Conservation (phyloP, 2,797 vertebrate species). For the Syngnathus acus region DNA sequence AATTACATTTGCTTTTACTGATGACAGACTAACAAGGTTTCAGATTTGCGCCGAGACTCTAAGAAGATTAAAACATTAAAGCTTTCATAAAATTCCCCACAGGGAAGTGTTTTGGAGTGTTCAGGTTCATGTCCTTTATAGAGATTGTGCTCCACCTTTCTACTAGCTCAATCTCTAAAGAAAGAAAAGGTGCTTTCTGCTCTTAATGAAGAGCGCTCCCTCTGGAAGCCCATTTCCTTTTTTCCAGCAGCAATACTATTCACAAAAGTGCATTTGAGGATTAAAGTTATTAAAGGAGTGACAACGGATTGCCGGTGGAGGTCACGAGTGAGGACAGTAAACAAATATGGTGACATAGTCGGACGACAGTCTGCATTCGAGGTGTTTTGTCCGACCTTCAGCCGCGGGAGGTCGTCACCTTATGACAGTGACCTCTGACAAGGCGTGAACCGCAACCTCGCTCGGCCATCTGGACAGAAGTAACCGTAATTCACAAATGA, state of each 20-base stretch:
- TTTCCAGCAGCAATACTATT: conserved; percentile 20
- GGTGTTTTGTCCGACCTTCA: conserved; percentile 11
- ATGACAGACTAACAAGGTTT: conserved; percentile 11
- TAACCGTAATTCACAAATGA: conserved; percentile 20
- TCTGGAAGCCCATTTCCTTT: conserved; percentile 42
- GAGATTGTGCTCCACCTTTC: conserved; percentile 29
- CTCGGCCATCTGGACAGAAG: conserved; percentile 25
- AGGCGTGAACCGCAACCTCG: conserved; percentile 30
- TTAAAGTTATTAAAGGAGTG: conserved; percentile 54
- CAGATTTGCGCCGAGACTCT: conserved; percentile 14
- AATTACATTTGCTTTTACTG: conserved; percentile 9
- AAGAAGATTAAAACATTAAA: conserved; percentile 27
- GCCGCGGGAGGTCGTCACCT: conserved; percentile 17
- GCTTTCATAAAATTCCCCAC: conserved; percentile 22
- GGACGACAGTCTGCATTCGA: conserved; percentile 1
- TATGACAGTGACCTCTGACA: conserved; percentile 18
- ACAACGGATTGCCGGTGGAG: conserved; percentile 39
- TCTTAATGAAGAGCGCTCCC: conserved; percentile 44
- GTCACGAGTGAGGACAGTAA: conserved; percentile 14
- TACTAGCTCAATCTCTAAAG: conserved; percentile 33
- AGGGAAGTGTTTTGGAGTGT: conserved; percentile 28
- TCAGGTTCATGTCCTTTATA: conserved; percentile 28
- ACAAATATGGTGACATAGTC: neutral
- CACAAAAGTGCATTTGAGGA: conserved; percentile 49
- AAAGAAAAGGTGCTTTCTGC: conserved; percentile 49